phyloP scores from a whole-genome alignment of 1,140 invertebrate species.

The Drosophila kurseongensis region DNA sequence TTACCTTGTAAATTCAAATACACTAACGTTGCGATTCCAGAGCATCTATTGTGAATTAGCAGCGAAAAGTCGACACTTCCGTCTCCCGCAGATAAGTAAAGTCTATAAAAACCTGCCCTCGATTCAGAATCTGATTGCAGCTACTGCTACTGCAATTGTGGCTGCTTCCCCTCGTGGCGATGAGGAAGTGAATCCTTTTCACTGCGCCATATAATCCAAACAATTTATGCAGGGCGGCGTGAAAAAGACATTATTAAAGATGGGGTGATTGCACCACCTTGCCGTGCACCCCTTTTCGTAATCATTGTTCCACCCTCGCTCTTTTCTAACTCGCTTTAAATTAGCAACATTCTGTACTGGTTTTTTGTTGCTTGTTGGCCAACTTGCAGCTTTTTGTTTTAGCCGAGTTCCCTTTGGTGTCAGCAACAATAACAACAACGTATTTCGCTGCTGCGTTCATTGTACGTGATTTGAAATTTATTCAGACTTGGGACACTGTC shows the following conservation, averaged over 20 bases:
- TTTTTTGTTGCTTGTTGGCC: slow-evolving; percentile 30
- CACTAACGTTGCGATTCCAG: not conserved
- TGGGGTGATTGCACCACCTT: slow-evolving; percentile 14
- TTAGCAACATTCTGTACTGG: slow-evolving; percentile 62
- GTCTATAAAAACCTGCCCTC: slow-evolving; percentile 49
- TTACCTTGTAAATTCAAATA: not conserved
- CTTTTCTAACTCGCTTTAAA: slow-evolving; percentile 61
- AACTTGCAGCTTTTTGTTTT: slow-evolving; percentile 66
- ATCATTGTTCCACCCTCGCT: slow-evolving; percentile 42
- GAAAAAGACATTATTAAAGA: slow-evolving; percentile 44
- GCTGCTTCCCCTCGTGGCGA: slow-evolving; percentile 15
- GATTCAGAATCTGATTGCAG: slow-evolving; percentile 56
- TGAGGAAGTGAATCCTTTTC: slow-evolving; percentile 73
- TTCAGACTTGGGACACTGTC: slow-evolving; percentile 62
- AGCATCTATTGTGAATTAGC: slow-evolving; percentile 10
- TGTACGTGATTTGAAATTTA: slow-evolving; percentile 83
- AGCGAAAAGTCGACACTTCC: slow-evolving; percentile 37
- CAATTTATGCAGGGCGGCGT: slow-evolving; percentile 73
- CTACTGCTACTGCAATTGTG: slow-evolving; percentile 53
- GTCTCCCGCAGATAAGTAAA: not conserved
- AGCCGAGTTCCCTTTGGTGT: slow-evolving; percentile 65
- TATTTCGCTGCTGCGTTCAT: slow-evolving; percentile 43
- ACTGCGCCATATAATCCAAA: slow-evolving; percentile 77
- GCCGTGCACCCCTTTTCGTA: slow-evolving; percentile 7
- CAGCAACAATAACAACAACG: slow-evolving; percentile 45